Conservation (phyloP, 2,113 vertebrate genomes). For the Phrynosoma blainvillii region DNA sequence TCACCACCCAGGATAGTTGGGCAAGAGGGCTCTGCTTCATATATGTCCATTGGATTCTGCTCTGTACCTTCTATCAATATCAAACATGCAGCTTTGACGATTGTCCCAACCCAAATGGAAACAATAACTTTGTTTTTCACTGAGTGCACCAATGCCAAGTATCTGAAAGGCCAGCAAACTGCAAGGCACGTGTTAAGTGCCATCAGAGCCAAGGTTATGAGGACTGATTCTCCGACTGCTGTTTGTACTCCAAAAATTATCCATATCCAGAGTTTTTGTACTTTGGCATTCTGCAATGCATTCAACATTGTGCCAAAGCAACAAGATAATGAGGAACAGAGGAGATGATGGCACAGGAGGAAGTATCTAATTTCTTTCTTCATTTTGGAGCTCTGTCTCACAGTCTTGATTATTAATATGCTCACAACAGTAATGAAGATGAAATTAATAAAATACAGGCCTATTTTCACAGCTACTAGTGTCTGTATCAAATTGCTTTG, state of each 20-base stretch:
- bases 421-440: constrained; percentile 56
- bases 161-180: constrained; percentile 65
- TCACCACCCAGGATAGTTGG: constrained; percentile 47
- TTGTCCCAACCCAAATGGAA: constrained; percentile 48
- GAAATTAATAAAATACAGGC: constrained; percentile 60
- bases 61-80: constrained; percentile 46
- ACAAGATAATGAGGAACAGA: constrained; percentile 66
- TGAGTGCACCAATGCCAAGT: constrained; percentile 5
- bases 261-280: constrained; percentile 52
- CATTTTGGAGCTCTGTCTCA: constrained; percentile 52
- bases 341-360: constrained; percentile 68
- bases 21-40: constrained; percentile 48
- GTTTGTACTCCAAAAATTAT: constrained; percentile 69
- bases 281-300: constrained; percentile 37
- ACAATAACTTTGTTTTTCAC: constrained; percentile 44
- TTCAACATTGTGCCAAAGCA: constrained; percentile 55
- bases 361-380: constrained; percentile 55
- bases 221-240: constrained; percentile 62
- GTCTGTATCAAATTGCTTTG: constrained; percentile 33
- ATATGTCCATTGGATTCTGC: constrained; percentile 15
- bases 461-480: constrained; percentile 58
- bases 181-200: constrained; percentile 61
- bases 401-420: constrained; percentile 49
- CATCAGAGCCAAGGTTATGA: constrained; percentile 72
- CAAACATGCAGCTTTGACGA: constrained; percentile 62